Conservation (phyloP, 2,113 vertebrate species). For the Tenrec ecaudatus region DNA sequence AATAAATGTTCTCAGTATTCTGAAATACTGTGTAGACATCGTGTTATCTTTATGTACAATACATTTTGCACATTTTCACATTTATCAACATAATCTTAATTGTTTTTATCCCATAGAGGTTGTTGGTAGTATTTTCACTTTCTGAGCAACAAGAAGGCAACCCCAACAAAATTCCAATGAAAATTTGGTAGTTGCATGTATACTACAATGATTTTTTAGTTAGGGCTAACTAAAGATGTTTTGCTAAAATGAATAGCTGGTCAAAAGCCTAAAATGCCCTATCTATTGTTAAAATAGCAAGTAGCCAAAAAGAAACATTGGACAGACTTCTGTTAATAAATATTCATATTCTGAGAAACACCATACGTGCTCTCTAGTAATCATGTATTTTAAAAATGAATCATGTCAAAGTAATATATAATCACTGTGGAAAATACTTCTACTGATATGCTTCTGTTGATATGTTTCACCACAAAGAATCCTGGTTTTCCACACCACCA, state of each 20-base stretch:
- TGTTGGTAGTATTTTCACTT: conserved; percentile 30
- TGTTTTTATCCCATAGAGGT: background rate
- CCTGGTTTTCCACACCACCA: background rate
- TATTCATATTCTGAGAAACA: conserved; percentile 20
- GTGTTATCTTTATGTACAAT: background rate
- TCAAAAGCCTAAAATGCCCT: conserved; percentile 26
- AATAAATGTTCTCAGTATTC: background rate
- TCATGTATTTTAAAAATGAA: conserved; percentile 48
- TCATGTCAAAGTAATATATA: background rate
- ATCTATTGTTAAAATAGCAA: conserved; percentile 29
- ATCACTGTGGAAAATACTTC: conserved; percentile 9
- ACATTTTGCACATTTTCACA: conserved; percentile 10
- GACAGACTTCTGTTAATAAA: background rate
- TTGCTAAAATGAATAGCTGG: conserved; percentile 31
- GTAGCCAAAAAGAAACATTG: conserved; percentile 9
- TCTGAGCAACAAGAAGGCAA: conserved; percentile 1
- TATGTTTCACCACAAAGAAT: background rate
- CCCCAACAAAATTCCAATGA: conserved; percentile 23
- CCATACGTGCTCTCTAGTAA: background rate
- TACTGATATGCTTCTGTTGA: background rate
- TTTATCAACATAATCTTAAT: conserved; percentile 38
- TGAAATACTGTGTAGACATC: conserved; percentile 11
- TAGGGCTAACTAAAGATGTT: conserved; percentile 29
- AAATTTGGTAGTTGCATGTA: conserved; percentile 25
- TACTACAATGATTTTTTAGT: conserved; percentile 43